Evolutionary conservation across 2,797 vertebrate species (phyloP).

Genomic region (Brachyrhaphis roseni): DNA sequence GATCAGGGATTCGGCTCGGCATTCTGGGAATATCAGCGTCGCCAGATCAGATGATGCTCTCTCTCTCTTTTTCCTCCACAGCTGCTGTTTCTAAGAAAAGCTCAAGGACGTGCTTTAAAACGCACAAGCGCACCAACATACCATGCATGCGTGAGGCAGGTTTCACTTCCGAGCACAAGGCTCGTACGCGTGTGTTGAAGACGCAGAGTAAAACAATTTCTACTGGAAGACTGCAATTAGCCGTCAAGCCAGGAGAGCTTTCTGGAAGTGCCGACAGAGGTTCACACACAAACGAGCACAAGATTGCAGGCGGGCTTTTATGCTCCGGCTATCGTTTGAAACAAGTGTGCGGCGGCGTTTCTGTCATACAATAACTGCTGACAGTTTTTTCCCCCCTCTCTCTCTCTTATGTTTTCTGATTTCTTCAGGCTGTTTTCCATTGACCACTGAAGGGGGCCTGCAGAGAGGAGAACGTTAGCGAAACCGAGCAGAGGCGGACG

Average conservation of each 20-base stretch:
- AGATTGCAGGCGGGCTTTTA: conserved; percentile 48
- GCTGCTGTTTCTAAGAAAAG: conserved; percentile 85
- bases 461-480: conserved; percentile 48
- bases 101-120: conserved; percentile 44
- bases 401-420: conserved; percentile 38
- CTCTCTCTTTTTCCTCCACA: conserved; percentile 69
- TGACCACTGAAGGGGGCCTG: conserved; percentile 46
- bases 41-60: conserved; percentile 70
- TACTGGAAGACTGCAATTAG: conserved; percentile 51
- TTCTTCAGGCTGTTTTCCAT: conserved; percentile 59
- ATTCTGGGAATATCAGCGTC: conserved; percentile 77
- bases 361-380: conserved; percentile 40
- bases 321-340: conserved; percentile 38
- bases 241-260: conserved; percentile 39
- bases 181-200: conserved; percentile 4
- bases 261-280: conserved; percentile 36
- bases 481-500: conserved; percentile 53
- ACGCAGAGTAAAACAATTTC: conserved; percentile 42
- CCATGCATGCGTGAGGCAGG: conserved; percentile 22
- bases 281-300: conserved; percentile 31
- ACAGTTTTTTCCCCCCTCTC: conserved; percentile 21
- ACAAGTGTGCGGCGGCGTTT: conserved; percentile 13
- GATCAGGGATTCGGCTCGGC: conserved; percentile 68
- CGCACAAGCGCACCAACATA: conserved; percentile 13
- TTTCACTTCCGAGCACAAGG: conserved; percentile 19